phyloP scores from a whole-genome alignment of 2,113 vertebrate genomes.

The Tachysurus fulvidraco region DNA sequence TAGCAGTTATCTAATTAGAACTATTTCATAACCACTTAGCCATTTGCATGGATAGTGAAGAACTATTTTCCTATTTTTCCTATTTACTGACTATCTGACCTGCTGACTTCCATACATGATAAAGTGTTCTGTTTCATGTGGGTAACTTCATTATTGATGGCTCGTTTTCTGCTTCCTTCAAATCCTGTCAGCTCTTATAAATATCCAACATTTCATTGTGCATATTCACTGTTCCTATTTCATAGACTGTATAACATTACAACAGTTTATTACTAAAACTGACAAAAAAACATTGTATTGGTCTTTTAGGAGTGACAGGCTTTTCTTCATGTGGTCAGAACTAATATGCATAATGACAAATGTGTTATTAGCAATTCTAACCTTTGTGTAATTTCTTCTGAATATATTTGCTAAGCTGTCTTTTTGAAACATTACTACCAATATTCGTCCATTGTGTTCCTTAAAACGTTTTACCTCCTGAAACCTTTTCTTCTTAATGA shows the following conservation, averaged over 20 bases:
- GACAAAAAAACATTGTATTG: background rate
- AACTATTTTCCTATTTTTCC: background rate
- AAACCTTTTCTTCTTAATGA: background rate
- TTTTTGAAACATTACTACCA: background rate
- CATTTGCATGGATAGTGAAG: background rate
- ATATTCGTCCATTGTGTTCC: background rate
- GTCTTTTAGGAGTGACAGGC: background rate
- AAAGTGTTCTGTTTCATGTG: constrained; percentile 53
- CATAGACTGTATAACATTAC: background rate
- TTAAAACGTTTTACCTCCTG: background rate
- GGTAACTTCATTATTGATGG: constrained; percentile 55
- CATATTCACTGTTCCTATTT: constrained; percentile 22
- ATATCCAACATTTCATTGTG: constrained; percentile 43
- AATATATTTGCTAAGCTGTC: background rate
- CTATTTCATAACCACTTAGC: constrained; percentile 10
- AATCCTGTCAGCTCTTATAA: constrained; percentile 53
- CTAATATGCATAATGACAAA: background rate
- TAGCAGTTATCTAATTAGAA: constrained; percentile 24
- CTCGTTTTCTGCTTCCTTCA: constrained; percentile 39
- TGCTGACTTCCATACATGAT: constrained; percentile 38
- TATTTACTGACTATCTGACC: constrained; percentile 33
- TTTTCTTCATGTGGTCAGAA: background rate
- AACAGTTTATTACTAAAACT: background rate
- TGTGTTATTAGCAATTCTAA: background rate
- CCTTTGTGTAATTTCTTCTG: background rate